Percentiles rank a stretch among this genome's conserved stretches.
phyloP scores from a whole-genome alignment of 2,797 vertebrate species.

The Paratrypauchen microcephalus region DNA sequence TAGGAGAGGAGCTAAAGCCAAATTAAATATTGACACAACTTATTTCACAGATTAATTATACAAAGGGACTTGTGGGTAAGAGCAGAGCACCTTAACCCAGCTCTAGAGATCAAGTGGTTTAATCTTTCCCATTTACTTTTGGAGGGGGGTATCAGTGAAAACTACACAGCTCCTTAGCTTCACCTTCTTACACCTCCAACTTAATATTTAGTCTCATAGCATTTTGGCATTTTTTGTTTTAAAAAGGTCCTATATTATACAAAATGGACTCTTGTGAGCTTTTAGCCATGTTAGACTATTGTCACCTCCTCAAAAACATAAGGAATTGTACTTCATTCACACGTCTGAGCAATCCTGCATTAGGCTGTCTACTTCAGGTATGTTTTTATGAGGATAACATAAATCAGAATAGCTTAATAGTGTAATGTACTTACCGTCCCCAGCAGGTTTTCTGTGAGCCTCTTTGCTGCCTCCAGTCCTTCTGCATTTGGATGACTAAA shows the following conservation, averaged over 20 bases:
- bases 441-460: conserved; percentile 80
- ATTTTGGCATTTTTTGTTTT: too few species aligned
- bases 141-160: conserved; percentile 76
- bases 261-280: too few species aligned
- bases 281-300: too few species aligned
- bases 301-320: too few species aligned
- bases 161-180: conserved; percentile 62
- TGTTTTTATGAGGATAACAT: too few species aligned
- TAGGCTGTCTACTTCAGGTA: too few species aligned
- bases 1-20: not conserved
- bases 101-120: conserved; percentile 69
- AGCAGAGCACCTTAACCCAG: conserved; percentile 66
- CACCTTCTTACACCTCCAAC: conserved; percentile 76
- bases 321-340: too few species aligned
- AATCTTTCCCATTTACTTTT: conserved; percentile 65
- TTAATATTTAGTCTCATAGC: not conserved
- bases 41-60: not conserved
- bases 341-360: too few species aligned
- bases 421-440: conserved; percentile 69
- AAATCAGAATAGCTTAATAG: too few species aligned
- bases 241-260: too few species aligned
- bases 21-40: not conserved
- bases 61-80: conserved; percentile 59
- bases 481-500: conserved; percentile 78
- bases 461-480: conserved; percentile 80